A percentile compares a stretch with the other conserved stretches of the same genome.
These are phyloP conservation scores for Diarsia brunnea DNA, from an alignment of 2,888 invertebrate genomes.

Conservation along the genomic window DNA sequence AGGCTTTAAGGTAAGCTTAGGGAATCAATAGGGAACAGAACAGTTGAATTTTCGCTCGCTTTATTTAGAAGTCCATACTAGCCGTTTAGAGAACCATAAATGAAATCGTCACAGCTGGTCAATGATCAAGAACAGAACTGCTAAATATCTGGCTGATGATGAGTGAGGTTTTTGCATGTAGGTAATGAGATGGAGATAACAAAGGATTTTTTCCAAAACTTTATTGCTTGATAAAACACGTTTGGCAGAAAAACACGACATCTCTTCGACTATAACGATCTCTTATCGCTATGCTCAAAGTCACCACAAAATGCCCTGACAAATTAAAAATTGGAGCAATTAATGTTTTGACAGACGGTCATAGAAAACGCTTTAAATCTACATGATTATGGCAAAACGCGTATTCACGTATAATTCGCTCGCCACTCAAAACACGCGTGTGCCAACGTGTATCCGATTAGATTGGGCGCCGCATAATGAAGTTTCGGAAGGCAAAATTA, in stretches of 20 bases:
- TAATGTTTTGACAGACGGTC: slow-evolving; percentile 14
- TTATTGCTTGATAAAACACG: background rate
- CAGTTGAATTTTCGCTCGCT: background rate
- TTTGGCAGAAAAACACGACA: background rate
- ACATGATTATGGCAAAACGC: slow-evolving; percentile 38
- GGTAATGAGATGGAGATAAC: too few species aligned
- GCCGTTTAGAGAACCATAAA: background rate
- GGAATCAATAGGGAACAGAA: background rate
- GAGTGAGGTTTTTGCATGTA: background rate
- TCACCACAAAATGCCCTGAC: background rate
- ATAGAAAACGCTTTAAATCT: slow-evolving; percentile 28
- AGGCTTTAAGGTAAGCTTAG: background rate
- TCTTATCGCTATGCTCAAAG: background rate
- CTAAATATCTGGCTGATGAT: background rate
- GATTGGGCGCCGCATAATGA: slow-evolving; percentile 43
- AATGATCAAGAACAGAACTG: background rate
- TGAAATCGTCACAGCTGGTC: background rate
- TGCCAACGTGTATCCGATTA: slow-evolving; percentile 58
- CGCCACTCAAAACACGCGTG: slow-evolving; percentile 45
- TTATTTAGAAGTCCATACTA: background rate
- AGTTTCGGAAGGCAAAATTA: slow-evolving; percentile 42
- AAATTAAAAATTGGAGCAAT: slow-evolving; percentile 9
- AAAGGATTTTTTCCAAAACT: background rate
- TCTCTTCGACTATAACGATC: background rate
- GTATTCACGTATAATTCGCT: slow-evolving; percentile 27